Evolutionary conservation across 2,113 vertebrate genomes (phyloP).

Genomic region (Erythrocercus mccallii): DNA sequence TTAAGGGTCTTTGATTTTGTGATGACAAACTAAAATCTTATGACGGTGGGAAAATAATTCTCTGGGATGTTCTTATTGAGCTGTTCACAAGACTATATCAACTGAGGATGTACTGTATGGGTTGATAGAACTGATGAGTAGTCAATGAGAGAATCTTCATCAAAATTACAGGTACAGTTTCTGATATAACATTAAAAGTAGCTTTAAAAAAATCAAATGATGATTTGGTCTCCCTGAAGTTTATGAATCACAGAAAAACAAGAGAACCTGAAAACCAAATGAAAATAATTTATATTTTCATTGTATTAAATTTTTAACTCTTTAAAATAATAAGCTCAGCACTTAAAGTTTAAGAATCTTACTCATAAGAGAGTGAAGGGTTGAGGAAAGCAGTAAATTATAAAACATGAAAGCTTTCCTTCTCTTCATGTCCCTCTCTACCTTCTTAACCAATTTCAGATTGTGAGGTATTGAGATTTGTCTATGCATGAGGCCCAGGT

Average conservation of each 20-base stretch:
- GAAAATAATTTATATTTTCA: background rate
- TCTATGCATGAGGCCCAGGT: background rate
- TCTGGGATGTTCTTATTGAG: background rate
- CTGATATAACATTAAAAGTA: background rate
- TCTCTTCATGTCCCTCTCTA: background rate
- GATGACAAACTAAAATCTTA: background rate
- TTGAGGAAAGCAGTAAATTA: background rate
- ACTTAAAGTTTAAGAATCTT: background rate
- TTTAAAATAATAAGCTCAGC: background rate
- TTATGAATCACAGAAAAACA: background rate
- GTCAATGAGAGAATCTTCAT: background rate
- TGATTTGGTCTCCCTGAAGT: background rate
- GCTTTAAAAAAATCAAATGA: background rate
- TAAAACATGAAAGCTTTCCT: background rate
- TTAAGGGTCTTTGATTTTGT: background rate
- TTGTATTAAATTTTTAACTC: background rate
- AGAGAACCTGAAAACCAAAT: background rate
- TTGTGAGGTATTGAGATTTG: background rate
- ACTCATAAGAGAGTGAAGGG: background rate
- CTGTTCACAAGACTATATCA: background rate
- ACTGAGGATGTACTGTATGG: background rate
- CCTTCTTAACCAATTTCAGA: background rate
- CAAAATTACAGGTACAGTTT: background rate
- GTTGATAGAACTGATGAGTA: background rate
- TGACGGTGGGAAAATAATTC: background rate